Percentiles rank a stretch among this genome's conserved stretches.
Evolutionary conservation across 2,797 vertebrate genomes (phyloP).

Genomic region (Acipenser ruthenus): DNA sequence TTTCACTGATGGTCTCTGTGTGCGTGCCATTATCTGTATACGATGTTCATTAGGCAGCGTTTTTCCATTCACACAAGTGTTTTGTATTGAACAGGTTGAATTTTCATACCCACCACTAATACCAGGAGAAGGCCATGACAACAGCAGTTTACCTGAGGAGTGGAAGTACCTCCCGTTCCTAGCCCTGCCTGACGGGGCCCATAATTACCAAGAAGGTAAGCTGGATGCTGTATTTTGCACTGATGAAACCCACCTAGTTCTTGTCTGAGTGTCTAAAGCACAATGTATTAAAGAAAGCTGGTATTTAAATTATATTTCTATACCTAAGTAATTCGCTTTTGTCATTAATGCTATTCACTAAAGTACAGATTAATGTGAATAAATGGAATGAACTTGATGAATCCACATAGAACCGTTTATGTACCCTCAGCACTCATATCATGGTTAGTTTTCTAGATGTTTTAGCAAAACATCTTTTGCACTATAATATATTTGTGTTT

Average conservation of each 20-base stretch:
- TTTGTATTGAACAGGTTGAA: constrained; percentile 62
- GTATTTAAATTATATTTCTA: too few species aligned
- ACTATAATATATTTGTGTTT: too few species aligned
- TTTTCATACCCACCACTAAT: constrained; percentile 89
- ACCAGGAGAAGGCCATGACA: constrained; percentile 78
- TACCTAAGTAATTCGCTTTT: too few species aligned
- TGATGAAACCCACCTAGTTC: background rate
- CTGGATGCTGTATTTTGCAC: background rate
- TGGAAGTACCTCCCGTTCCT: constrained; percentile 96
- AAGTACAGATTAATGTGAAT: too few species aligned
- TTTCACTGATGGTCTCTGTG: background rate
- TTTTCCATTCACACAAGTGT: background rate
- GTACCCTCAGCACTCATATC: too few species aligned
- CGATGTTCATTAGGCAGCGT: background rate
- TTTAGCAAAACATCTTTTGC: too few species aligned
- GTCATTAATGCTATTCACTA: too few species aligned
- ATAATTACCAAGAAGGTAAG: constrained; percentile 95
- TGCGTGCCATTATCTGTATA: background rate
- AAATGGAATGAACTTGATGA: too few species aligned
- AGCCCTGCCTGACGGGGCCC: constrained; percentile 87
- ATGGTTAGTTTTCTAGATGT: too few species aligned
- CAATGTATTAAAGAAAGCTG: too few species aligned
- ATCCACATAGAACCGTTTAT: too few species aligned
- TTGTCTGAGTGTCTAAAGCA: background rate
- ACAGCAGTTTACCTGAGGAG: constrained; percentile 76